phyloP scores from a whole-genome alignment of 92 coral and sea anemone species.

The Porites cylindrica region DNA sequence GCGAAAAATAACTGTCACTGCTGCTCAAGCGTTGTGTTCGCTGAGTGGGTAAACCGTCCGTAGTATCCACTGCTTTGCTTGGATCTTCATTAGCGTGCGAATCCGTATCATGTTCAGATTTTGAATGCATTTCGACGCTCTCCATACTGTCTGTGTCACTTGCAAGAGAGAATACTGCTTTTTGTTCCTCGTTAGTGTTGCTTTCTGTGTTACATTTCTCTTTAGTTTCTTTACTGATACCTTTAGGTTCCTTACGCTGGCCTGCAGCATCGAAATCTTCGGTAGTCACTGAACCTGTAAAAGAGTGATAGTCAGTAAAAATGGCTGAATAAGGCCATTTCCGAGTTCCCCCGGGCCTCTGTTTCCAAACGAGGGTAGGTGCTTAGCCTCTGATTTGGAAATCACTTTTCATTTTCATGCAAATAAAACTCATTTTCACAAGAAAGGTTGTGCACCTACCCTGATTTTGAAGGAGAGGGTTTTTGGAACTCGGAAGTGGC shows the following conservation, averaged over 20 bases:
- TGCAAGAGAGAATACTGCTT: conserved; percentile 24
- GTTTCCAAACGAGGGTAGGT: no score
- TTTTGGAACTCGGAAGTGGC: no score
- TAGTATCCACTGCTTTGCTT: conserved; percentile 42
- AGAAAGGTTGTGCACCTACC: no score
- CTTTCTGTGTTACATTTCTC: not conserved
- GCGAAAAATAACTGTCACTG: conserved; percentile 32
- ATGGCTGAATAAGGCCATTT: not conserved
- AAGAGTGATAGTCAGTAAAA: not conserved
- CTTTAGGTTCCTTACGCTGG: conserved; percentile 55
- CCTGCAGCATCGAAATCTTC: conserved; percentile 80
- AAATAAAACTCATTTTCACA: no score
- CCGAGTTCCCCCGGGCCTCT: no score
- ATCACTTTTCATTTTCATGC: no score
- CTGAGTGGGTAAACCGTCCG: conserved; percentile 63
- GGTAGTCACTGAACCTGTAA: conserved; percentile 76
- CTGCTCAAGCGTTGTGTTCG: conserved; percentile 51
- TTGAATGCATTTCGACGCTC: conserved; percentile 28
- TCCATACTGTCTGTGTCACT: conserved; percentile 77
- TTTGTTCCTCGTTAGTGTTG: conserved; percentile 27
- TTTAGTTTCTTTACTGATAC: conserved; percentile 24
- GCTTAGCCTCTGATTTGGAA: no score
- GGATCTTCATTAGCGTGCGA: conserved; percentile 1
- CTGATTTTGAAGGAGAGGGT: no score
- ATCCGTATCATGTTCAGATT: conserved; percentile 27